Conservation (phyloP, 1,140 invertebrate species). For the Leptopilina clavipes region DNA sequence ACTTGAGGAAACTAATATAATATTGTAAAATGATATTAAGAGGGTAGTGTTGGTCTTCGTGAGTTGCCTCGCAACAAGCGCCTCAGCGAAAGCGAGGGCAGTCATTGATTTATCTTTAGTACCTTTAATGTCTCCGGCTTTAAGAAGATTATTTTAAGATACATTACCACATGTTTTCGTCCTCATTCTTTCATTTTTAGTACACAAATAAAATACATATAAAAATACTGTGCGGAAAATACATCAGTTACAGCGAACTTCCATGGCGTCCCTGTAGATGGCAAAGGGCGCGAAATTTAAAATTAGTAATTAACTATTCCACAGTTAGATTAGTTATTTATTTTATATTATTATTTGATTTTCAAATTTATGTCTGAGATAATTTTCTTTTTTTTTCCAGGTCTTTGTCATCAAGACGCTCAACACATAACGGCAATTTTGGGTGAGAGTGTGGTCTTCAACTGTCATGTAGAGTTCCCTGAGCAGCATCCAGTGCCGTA, state of each 20-base stretch:
- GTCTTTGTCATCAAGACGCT: conserved; percentile 87
- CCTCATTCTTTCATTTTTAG: background rate
- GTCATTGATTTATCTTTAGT: conserved; percentile 41
- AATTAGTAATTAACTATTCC: too few species aligned
- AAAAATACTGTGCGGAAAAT: too few species aligned
- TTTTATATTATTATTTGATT: too few species aligned
- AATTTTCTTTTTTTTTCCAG: conserved; percentile 66
- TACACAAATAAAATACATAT: too few species aligned
- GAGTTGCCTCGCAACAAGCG: conserved; percentile 18
- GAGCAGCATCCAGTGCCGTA: conserved; percentile 95
- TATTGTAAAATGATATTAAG: conserved; percentile 38
- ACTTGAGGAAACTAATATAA: conserved; percentile 39
- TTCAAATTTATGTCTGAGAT: too few species aligned
- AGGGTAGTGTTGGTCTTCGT: conserved; percentile 13
- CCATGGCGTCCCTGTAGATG: too few species aligned
- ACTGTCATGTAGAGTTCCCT: conserved; percentile 96
- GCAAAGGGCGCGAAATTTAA: too few species aligned
- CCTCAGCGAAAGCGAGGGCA: background rate
- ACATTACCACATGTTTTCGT: background rate
- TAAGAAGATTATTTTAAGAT: conserved; percentile 2
- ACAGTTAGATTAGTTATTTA: too few species aligned
- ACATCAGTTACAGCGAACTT: too few species aligned
- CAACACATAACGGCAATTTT: conserved; percentile 96
- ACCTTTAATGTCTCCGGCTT: conserved; percentile 42
- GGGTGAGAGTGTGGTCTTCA: conserved; percentile 96